These are phyloP conservation scores for Pholis gunnellus DNA, from an alignment of 2,113 vertebrate species.

Conservation along the genomic window DNA sequence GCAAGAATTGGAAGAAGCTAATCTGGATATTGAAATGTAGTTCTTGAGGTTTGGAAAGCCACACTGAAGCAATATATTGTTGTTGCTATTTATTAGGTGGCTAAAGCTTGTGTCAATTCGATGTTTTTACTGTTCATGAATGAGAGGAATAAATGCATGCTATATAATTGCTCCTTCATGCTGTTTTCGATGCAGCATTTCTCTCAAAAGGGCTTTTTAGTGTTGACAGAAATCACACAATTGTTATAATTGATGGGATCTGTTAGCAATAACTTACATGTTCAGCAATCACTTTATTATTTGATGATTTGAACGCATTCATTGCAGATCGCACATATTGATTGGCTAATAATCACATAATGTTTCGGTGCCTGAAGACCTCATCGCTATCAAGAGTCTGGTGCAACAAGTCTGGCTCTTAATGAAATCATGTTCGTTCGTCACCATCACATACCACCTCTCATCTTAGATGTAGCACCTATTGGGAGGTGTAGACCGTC, in stretches of 20 bases:
- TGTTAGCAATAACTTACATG: not conserved
- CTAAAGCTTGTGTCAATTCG: not conserved
- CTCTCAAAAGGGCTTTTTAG: not conserved
- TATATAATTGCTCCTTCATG: not conserved
- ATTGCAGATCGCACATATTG: not conserved
- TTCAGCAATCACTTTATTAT: not conserved
- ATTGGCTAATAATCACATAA: not conserved
- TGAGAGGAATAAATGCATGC: not conserved
- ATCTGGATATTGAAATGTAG: slow-evolving; percentile 16
- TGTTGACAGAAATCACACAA: not conserved
- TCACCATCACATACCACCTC: slow-evolving; percentile 33
- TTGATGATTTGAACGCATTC: not conserved
- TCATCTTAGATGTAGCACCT: slow-evolving; percentile 66
- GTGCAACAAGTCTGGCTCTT: slow-evolving; percentile 52
- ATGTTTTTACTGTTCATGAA: not conserved
- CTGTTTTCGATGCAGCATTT: not conserved
- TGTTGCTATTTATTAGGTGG: not conserved
- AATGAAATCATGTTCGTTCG: slow-evolving; percentile 53
- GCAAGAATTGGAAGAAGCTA: slow-evolving; percentile 1
- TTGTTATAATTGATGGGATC: slow-evolving; percentile 9
- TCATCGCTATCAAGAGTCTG: not conserved
- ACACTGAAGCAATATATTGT: not conserved
- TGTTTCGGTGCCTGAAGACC: not conserved
- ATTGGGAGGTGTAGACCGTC: slow-evolving; percentile 62
- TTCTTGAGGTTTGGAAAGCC: not conserved